Evolutionary conservation across 2,113 vertebrate genomes (phyloP).

Genomic region (Talpa occidentalis): DNA sequence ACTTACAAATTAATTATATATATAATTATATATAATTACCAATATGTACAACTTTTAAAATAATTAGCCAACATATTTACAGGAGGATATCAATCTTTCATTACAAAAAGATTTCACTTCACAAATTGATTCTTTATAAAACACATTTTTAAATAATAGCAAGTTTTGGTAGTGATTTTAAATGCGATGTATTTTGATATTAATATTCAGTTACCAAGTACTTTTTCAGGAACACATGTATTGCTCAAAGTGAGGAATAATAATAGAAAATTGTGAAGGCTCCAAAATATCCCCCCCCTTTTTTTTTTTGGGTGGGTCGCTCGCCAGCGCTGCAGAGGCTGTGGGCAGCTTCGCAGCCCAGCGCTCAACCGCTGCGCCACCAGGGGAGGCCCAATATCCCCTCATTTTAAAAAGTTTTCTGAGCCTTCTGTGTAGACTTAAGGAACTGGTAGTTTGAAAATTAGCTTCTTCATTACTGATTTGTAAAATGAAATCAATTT

Average conservation of each 20-base stretch:
- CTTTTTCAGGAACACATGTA: not conserved
- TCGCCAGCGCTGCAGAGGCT: too few species aligned
- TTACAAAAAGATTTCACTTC: not conserved
- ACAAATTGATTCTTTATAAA: not conserved
- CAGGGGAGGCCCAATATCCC: too few species aligned
- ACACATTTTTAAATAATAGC: not conserved
- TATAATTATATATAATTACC: conserved; percentile 8
- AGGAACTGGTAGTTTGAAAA: not conserved
- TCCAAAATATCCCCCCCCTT: not conserved
- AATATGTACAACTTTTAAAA: not conserved
- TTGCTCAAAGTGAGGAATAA: not conserved
- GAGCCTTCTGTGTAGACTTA: not conserved
- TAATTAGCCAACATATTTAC: not conserved
- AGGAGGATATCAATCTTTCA: not conserved
- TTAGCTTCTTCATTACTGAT: not conserved
- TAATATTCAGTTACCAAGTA: conserved; percentile 4
- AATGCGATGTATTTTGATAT: not conserved
- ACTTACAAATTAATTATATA: not conserved
- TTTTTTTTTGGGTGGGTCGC: too few species aligned
- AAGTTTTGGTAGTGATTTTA: conserved; percentile 3
- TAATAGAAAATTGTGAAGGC: not conserved
- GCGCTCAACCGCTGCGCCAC: too few species aligned
- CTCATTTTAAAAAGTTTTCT: not conserved
- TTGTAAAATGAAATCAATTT: not conserved
- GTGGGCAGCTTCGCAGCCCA: too few species aligned